Percentiles rank a stretch among this genome's conserved stretches.
phyloP scores from a whole-genome alignment of 2,888 invertebrate species.

The Artemia sinica region DNA sequence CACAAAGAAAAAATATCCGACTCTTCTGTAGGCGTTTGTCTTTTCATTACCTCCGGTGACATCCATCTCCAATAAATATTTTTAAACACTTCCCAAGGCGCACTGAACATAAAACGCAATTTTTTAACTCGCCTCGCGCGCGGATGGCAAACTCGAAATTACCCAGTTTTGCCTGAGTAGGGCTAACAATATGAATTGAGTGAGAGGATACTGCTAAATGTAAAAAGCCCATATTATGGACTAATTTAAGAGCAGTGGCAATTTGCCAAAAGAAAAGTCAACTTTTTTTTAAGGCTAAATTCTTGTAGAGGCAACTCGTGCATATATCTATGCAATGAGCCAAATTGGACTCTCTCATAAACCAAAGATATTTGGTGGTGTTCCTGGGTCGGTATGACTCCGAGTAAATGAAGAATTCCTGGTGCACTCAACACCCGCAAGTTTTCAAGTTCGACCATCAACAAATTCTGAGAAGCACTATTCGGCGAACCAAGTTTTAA shows the following conservation, averaged over 20 bases:
- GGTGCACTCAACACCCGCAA: neutral
- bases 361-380: neutral
- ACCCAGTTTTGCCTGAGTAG: neutral
- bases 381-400: neutral
- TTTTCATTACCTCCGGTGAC: neutral
- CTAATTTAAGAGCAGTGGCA: neutral
- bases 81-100: neutral
- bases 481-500: constrained; percentile 3
- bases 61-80: neutral
- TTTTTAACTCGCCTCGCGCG: neutral
- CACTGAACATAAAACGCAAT: neutral
- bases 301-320: neutral
- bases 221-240: neutral
- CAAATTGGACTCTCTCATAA: neutral
- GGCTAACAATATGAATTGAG: neutral
- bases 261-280: neutral
- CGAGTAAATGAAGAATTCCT: neutral
- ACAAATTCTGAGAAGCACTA: neutral
- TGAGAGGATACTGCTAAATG: neutral
- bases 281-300: too few relatives aligned
- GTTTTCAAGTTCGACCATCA: neutral
- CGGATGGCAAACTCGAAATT: constrained; percentile 6
- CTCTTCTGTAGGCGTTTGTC: neutral
- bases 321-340: neutral
- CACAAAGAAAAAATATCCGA: neutral